Conservation (phyloP, 2,888 invertebrate genomes). For the Subacronicta megacephala region DNA sequence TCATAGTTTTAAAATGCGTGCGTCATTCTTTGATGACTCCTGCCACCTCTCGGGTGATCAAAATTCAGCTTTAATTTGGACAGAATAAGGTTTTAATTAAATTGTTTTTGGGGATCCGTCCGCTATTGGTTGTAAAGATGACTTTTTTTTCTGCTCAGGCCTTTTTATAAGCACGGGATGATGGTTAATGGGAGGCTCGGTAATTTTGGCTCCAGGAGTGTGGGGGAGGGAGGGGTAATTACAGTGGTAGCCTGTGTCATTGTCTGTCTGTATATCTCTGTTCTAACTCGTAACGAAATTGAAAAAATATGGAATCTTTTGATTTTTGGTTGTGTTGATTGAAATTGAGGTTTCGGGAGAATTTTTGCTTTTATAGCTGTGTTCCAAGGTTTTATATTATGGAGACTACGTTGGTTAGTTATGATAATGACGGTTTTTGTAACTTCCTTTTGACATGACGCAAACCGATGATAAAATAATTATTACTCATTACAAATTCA, state of each 20-base stretch:
- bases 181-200: constrained; percentile 83
- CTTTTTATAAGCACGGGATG: constrained; percentile 84
- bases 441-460: background rate
- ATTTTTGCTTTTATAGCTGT: constrained; percentile 44
- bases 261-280: constrained; percentile 78
- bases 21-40: constrained; percentile 59
- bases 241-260: constrained; percentile 85
- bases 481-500: background rate
- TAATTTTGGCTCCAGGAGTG: constrained; percentile 78
- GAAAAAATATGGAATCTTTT: constrained; percentile 56
- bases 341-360: constrained; percentile 46
- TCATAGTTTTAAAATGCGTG: constrained; percentile 59
- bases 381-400: constrained; percentile 37
- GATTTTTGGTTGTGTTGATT: constrained; percentile 52
- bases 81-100: constrained; percentile 60
- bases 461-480: background rate
- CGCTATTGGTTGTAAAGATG: constrained; percentile 77
- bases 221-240: constrained; percentile 75
- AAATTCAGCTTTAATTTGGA: constrained; percentile 27
- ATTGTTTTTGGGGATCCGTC: constrained; percentile 45
- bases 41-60: constrained; percentile 24
- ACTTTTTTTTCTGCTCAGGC: constrained; percentile 73
- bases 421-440: constrained; percentile 27
- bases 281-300: constrained; percentile 76
- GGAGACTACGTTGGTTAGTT: constrained; percentile 29